Conservation (phyloP, 53 echinoderm and acorn worm species). For the Luidia sarsii region DNA sequence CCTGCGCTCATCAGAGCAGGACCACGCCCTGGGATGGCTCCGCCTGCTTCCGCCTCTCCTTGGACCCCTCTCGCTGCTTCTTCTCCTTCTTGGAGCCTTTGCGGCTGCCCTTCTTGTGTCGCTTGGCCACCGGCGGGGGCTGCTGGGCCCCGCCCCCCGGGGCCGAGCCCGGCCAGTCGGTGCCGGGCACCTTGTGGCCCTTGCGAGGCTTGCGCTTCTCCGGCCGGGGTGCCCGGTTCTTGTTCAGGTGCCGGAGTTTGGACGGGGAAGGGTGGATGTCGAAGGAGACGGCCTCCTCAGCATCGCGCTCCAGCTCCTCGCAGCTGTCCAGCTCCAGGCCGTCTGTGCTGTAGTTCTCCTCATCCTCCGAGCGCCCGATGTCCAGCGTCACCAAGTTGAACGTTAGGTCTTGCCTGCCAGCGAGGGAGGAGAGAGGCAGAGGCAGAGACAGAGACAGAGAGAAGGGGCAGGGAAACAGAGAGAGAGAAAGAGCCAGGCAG, state of each 20-base stretch:
- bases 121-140: conserved; percentile 15
- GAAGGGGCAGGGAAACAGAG: too few relatives aligned
- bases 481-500: too few relatives aligned
- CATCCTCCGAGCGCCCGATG: conserved; percentile 66
- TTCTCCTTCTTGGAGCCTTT: conserved; percentile 51
- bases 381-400: conserved; percentile 80
- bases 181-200: conserved; percentile 45
- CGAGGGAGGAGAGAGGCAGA: background rate
- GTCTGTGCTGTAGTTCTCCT: conserved; percentile 86
- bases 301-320: conserved; percentile 64
- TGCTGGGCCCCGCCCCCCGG: background rate
- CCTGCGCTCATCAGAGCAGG: conserved; percentile 31
- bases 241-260: conserved; percentile 79
- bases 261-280: conserved; percentile 73
- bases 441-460: background rate
- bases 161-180: conserved; percentile 27
- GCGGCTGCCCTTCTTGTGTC: conserved; percentile 20
- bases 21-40: conserved; percentile 8
- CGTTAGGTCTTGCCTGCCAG: conserved; percentile 78
- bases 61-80: conserved; percentile 35
- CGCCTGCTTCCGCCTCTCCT: conserved; percentile 38
- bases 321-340: conserved; percentile 68
- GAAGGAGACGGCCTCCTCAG: conserved; percentile 74
- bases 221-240: conserved; percentile 82
- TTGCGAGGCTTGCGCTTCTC: conserved; percentile 77